Evolutionary conservation across 2,888 invertebrate genomes (phyloP), one percentile per base, ranked within the genome.

Genomic region (Acronicta psi): DNA sequence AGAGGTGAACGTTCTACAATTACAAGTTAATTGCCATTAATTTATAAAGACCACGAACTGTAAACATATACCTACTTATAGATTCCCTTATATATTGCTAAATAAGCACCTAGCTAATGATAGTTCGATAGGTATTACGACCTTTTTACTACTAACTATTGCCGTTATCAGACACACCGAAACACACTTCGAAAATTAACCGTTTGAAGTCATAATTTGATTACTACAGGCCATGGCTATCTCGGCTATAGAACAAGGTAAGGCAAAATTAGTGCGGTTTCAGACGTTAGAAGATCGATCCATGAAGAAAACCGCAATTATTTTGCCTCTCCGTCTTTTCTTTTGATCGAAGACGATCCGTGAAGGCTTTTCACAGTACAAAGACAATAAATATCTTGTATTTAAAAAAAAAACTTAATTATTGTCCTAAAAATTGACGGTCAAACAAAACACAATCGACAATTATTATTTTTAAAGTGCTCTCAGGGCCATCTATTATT

Each of bases 91-190:
- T n/a, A 2, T 34, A 31, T 3, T 31, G 9, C 18, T 7, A 0
- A 16, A 29, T 17, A 14, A 14, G 2, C 7, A 10, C 14, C 29
- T 31, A 16, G 41, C 18, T 14, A 51, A 56, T 66, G 29, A 56
- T 51, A 43, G 18, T 57, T 49, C 47, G 51, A 49, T 34, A 40
- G 17, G 0, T 52, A 29, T 47, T 40, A 51, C 16, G 17, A 37
- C 38, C 36, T n/a, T 50, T 46, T 49, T 41, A 66, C 11, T 37
- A 20, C 8, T 42, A 16, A 36, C 38, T 25, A 46, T 37, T 45
- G 18, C 23, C 14, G n/a, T 29, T 36, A 50, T 7, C 50, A 1
- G n/a, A 41, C 46, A 56, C 68, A 51, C 56, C 46, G n/a, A n/a
- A n/a, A n/a, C n/a, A n/a, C n/a, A n/a, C n/a, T 42, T 46, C 18